Evolutionary conservation across 2,888 invertebrate genomes (phyloP), one percentile per base, ranked within the genome.

Genomic region (Macrosoma leucophasiata): DNA sequence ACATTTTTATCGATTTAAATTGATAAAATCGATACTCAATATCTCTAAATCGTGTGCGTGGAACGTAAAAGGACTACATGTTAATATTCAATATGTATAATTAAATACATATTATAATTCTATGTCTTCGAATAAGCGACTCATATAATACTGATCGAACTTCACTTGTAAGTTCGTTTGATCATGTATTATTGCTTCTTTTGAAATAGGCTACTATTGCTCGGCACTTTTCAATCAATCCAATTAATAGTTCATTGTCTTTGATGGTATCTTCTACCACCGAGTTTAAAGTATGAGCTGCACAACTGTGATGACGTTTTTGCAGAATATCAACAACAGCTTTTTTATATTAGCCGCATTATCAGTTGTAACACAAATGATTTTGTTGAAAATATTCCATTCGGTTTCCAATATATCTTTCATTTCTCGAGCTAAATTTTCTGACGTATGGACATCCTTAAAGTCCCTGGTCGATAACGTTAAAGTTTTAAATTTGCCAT

Each of bases 271-370:
- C 29, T 29, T n/a, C n/a, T n/a, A n/a, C n/a, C n/a, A 4, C 7
- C 7, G 4, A 17, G n/a, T n/a, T n/a, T n/a, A n/a, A n/a, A n/a
- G n/a, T n/a, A n/a, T n/a, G n/a, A n/a, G n/a, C n/a, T n/a, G n/a
- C n/a, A n/a, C 20, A 20, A 4, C 20, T 20, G 20, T 8, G 20
- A 20, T 20, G 20, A 20, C n/a, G 20, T 20, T 20, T 20, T 18
- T 29, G 19, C 7, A 33, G 22, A 27, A 33, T 28, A 26, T 33
- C 26, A 33, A 33, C 20, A 33, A 33, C 33, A 29, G 35, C 30
- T 36, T 36, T 34, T 36, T 43, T 34, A 43, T 39, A 34, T 39
- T 38, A 34, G 34, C 35, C 21, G 35, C 44, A 23, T 37, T 39
- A 22, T 36, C 41, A 31, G 43, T 35, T 33, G 34, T 35, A 36